Evolutionary conservation across 2,797 vertebrate species (phyloP).

Genomic region (Coendou prehensilis): DNA sequence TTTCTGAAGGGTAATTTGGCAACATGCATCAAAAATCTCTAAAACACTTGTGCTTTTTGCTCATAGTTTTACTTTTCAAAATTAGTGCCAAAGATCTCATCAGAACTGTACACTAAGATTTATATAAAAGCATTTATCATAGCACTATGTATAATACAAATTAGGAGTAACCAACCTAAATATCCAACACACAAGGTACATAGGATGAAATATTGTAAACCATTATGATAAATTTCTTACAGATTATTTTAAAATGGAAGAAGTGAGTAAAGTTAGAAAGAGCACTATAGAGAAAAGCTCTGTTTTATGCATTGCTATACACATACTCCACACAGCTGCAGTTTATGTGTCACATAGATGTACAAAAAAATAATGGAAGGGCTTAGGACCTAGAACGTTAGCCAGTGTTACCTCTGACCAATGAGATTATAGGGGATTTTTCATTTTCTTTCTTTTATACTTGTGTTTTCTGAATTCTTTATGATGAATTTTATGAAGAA

Average conservation of each 20-base stretch:
- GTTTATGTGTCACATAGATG: not conserved
- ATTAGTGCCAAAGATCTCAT: slow-evolving; percentile 46
- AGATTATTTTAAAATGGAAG: not conserved
- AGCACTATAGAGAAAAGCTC: not conserved
- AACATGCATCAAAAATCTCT: slow-evolving; percentile 51
- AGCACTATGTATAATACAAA: slow-evolving; percentile 35
- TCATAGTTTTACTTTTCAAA: slow-evolving; percentile 62
- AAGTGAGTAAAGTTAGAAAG: not conserved
- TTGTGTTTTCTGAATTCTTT: not conserved
- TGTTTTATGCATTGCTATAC: not conserved
- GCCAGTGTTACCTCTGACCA: not conserved
- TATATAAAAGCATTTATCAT: slow-evolving; percentile 30
- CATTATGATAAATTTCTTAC: not conserved
- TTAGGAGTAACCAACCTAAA: slow-evolving; percentile 22
- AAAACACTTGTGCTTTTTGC: slow-evolving; percentile 38
- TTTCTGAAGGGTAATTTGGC: slow-evolving; percentile 71
- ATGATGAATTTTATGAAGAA: not conserved
- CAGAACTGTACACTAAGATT: slow-evolving; percentile 48
- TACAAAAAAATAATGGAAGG: not conserved
- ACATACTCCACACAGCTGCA: not conserved
- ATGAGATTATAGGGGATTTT: not conserved
- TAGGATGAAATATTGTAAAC: not conserved
- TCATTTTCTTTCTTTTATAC: not conserved
- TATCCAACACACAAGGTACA: not conserved
- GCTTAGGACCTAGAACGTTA: not conserved